A percentile compares a stretch with the other conserved stretches of the same genome.
Evolutionary conservation across 2,797 vertebrate species (phyloP).

Genomic region (Adelosebastes latens): DNA sequence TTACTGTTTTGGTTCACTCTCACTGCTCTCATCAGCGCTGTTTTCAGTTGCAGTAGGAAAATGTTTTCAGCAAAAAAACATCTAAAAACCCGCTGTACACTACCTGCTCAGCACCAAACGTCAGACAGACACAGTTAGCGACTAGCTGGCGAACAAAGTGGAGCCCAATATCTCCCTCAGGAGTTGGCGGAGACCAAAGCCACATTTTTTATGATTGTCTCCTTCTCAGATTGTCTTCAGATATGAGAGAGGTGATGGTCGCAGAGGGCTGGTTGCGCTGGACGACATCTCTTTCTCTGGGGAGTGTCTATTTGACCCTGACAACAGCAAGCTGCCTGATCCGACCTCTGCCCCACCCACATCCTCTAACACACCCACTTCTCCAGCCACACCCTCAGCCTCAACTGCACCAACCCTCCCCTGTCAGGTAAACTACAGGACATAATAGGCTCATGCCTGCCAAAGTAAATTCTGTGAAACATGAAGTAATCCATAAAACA

Average conservation of each 20-base stretch:
- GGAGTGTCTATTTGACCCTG: constrained; percentile 75
- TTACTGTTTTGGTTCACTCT: too few species aligned
- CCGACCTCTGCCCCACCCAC: constrained; percentile 52
- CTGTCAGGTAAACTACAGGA: constrained; percentile 69
- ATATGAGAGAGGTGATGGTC: constrained; percentile 46
- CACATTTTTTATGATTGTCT: not conserved
- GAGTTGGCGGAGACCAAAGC: too few species aligned
- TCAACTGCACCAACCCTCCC: constrained; percentile 41
- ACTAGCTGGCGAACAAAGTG: too few species aligned
- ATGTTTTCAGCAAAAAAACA: too few species aligned
- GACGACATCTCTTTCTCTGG: constrained; percentile 82
- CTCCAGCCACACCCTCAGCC: constrained; percentile 1
- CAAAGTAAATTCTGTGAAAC: not conserved
- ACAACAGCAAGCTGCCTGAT: constrained; percentile 74
- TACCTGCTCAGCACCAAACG: too few species aligned
- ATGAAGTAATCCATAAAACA: not conserved
- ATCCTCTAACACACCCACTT: constrained; percentile 24
- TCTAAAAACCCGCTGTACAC: too few species aligned
- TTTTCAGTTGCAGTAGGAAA: too few species aligned
- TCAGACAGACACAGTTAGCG: too few species aligned
- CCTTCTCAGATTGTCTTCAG: constrained; percentile 75
- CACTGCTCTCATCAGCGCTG: too few species aligned
- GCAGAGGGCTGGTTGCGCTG: constrained; percentile 68
- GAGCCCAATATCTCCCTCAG: too few species aligned
- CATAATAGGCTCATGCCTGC: not conserved